Conservation (phyloP, 2,113 vertebrate genomes). For the Tetrao urogallus region DNA sequence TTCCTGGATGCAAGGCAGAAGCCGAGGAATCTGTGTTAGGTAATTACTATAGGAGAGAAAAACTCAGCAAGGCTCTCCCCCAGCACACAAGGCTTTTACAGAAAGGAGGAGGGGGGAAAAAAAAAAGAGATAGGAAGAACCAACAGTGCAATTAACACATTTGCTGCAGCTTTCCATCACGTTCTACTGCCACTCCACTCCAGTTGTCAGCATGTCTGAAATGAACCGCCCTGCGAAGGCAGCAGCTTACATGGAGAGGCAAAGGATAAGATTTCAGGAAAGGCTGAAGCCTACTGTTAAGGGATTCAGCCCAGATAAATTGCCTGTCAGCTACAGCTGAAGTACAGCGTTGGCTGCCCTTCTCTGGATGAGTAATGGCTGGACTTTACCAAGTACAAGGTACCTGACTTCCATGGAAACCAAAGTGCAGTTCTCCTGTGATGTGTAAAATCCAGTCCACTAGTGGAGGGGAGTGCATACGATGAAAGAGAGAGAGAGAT, state of each 20-base stretch:
- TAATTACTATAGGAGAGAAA: not conserved
- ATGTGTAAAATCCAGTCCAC: not conserved
- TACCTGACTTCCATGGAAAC: constrained; percentile 41
- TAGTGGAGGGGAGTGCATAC: not conserved
- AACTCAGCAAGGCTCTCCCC: constrained; percentile 11
- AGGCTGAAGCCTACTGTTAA: constrained; percentile 13
- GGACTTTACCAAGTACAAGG: not conserved
- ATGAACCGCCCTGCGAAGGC: not conserved
- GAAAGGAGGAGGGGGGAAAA: not conserved
- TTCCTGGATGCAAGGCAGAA: not conserved
- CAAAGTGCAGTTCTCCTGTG: not conserved
- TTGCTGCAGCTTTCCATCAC: not conserved
- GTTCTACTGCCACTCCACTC: not conserved
- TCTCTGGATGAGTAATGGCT: not conserved
- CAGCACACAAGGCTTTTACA: not conserved
- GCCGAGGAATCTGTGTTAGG: not conserved
- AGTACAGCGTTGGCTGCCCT: not conserved
- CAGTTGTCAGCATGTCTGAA: constrained; percentile 66
- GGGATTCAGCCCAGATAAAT: constrained; percentile 21
- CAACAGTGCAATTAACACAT: constrained; percentile 11
- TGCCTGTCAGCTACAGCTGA: constrained; percentile 10
- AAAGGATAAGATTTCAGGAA: constrained; percentile 35
- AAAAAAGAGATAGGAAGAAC: not conserved
- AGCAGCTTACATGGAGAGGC: not conserved
- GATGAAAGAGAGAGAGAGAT: not conserved